Base-by-base conservation (phyloP, 2,797 vertebrate species). In the Notolabrus celidotus region DNA sequence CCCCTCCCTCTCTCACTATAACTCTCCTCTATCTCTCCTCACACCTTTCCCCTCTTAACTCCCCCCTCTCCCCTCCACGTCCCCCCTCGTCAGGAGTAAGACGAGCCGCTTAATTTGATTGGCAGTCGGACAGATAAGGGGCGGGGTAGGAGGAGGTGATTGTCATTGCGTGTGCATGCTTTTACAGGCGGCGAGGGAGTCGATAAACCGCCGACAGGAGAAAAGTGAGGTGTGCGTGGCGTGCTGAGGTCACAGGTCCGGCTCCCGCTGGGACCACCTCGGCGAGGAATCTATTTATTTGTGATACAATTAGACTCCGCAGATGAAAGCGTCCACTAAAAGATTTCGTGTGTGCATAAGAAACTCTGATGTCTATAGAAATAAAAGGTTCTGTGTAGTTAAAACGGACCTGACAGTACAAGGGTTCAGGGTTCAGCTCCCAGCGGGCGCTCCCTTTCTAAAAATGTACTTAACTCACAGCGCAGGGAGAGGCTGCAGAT, bases 11-110 rank as follows among this genome's bases (percentile, higher is more conserved):
- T 75, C 84, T 67, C 52, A 62, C 71, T 67, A 79, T 85, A 81
- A 83, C 79, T 87, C 83, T 85, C 67, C 74, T 78, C 72, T 82
- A 82, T 87, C 86, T 79, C 64, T 39, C 53, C 67, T 63, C 53
- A n/a, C 85, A 85, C 85, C 83, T 87, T 85, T 77, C 46, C 50
- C 45, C 67, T 56, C 70, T 39, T 42, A 67, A 71, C 31, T 3
- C 5, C 25, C 12, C 3, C 38, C 27, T 16, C 43, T 20, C 52
- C 2, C 34, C 45, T 29, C 15, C 36, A 22, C 46, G 4, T 4
- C 2, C 11, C 5, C 6, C 42, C 17, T 5, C 66, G 71, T 86
- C 84, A 83, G 58, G 63, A 84, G 61, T 69, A 64, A 61, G 69
- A 68, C 71, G 29, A 65, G 72, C 55, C 52, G 22, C 67, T 82